Evolutionary conservation across 2,113 vertebrate genomes (phyloP).

Genomic region (Halichoeres trimaculatus): DNA sequence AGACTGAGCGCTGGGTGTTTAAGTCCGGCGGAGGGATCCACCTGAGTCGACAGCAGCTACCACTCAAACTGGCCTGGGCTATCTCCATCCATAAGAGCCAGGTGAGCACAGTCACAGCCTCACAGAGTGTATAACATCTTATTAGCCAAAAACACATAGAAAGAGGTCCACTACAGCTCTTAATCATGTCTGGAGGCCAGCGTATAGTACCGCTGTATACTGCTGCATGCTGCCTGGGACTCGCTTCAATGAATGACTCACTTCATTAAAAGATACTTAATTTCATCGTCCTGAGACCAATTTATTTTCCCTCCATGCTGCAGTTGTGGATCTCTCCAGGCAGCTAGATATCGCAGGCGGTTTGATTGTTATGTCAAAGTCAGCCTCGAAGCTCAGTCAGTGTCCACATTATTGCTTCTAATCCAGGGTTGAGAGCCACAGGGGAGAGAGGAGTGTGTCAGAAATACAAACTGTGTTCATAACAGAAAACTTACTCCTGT

Average conservation of each 20-base stretch:
- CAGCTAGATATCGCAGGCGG: not conserved
- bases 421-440: not conserved
- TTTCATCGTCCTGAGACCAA: not conserved
- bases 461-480: not conserved
- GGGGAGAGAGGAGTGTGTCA: not conserved
- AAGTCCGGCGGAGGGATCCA: constrained; percentile 86
- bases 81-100: constrained; percentile 99
- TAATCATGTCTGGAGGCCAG: too few relatives aligned
- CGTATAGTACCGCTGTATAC: not conserved
- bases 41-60: constrained; percentile 92
- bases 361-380: not conserved
- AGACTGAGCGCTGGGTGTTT: constrained; percentile 89
- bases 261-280: not conserved
- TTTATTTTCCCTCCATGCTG: not conserved
- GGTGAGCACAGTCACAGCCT: constrained; percentile 73
- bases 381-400: not conserved
- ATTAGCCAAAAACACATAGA: not conserved
- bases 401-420: not conserved
- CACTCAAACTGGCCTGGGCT: constrained; percentile 96
- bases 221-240: not conserved
- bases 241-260: not conserved
- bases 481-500: not conserved
- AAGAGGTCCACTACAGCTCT: not conserved
- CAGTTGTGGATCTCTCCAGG: not conserved
- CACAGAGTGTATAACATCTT: too few relatives aligned